Conservation (phyloP, 2,113 vertebrate species). For the Erinaceus europaeus region DNA sequence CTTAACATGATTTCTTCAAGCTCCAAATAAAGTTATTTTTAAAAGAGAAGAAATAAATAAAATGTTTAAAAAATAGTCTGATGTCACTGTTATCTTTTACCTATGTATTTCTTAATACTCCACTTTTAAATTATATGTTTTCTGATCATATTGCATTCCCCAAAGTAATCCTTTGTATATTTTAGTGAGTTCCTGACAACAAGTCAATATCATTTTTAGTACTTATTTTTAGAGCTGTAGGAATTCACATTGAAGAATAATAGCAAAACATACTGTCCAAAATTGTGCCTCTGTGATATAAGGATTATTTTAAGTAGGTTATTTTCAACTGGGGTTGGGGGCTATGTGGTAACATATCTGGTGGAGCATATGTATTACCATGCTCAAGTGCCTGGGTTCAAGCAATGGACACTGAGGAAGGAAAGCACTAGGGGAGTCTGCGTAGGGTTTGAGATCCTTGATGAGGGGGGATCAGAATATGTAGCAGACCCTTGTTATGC, state of each 20-base stretch:
- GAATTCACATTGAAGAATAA: background rate
- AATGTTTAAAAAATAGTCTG: background rate
- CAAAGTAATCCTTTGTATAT: background rate
- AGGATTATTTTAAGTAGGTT: background rate
- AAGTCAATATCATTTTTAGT: background rate
- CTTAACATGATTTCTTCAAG: background rate
- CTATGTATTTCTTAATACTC: background rate
- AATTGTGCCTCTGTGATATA: background rate
- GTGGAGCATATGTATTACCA: no score
- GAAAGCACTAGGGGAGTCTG: no score
- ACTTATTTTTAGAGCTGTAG: background rate
- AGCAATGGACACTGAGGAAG: no score
- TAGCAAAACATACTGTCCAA: background rate
- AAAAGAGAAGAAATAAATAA: no score
- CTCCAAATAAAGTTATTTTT: no score
- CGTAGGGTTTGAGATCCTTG: no score
- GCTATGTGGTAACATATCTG: no score
- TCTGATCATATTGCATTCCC: background rate
- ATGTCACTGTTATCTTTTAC: background rate
- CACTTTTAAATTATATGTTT: background rate
- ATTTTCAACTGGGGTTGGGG: no score
- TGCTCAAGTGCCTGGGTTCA: no score
- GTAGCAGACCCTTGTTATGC: no score
- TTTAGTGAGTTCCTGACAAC: background rate
- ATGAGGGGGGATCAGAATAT: no score